phyloP scores from a whole-genome alignment of 2,113 vertebrate species.

The Gallinago undulata region DNA sequence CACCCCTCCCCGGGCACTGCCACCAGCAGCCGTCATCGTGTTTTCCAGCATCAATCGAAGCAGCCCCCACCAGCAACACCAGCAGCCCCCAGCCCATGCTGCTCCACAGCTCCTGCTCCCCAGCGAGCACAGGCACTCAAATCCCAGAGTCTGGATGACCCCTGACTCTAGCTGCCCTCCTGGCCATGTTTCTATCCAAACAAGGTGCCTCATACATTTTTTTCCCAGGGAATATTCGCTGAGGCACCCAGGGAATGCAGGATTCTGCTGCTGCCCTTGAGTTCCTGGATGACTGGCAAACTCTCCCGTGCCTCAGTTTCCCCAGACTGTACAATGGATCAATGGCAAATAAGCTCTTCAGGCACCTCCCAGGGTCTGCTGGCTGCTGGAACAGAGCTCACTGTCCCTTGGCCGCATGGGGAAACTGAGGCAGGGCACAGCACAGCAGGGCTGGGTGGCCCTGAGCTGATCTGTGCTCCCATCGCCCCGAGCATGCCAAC shows the following conservation, averaged over 20 bases:
- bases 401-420: background rate
- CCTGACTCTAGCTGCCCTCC: background rate
- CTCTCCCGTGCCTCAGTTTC: background rate
- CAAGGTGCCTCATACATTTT: background rate
- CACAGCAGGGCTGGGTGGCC: background rate
- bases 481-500: fast-evolving
- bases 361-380: fast-evolving
- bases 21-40: fast-evolving
- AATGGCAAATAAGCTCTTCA: background rate
- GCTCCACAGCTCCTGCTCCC: background rate
- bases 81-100: background rate
- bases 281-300: background rate
- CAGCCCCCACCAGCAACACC: background rate
- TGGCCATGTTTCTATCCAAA: background rate
- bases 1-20: background rate
- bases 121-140: background rate
- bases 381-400: background rate
- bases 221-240: background rate
- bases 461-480: background rate
- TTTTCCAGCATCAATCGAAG: background rate
- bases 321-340: background rate
- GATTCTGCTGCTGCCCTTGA: background rate
- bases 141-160: background rate
- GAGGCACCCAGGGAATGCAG: no score
- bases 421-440: slow-evolving; percentile 9